These are phyloP conservation scores for Mellilla xanthometata DNA, from an alignment of 2,888 invertebrate genomes.

Conservation along the genomic window DNA sequence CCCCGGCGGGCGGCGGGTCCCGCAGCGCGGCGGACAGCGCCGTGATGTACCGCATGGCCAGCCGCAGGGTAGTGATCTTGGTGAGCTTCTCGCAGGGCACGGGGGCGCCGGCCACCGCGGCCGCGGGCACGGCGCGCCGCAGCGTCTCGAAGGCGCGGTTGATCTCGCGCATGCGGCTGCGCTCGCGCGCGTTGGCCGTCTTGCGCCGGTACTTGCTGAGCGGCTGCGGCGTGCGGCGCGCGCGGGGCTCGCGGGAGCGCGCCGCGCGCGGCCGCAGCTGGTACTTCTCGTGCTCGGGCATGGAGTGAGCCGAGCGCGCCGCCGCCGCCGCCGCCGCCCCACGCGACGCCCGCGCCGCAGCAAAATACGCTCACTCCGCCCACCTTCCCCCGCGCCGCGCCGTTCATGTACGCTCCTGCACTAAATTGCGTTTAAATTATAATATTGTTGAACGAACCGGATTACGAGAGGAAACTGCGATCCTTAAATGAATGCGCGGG, in stretches of 20 bases:
- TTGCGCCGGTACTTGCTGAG: slow-evolving; percentile 94
- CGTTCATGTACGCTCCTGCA: slow-evolving; percentile 69
- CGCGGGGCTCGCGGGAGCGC: slow-evolving; percentile 73
- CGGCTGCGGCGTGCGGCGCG: slow-evolving; percentile 86
- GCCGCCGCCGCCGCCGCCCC: slow-evolving; percentile 33
- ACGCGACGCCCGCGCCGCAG: slow-evolving; percentile 30
- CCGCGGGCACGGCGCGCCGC: slow-evolving; percentile 88
- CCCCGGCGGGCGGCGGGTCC: slow-evolving; percentile 53
- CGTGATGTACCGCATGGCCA: slow-evolving; percentile 94
- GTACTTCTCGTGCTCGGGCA: slow-evolving; percentile 81
- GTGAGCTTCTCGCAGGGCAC: slow-evolving; percentile 90
- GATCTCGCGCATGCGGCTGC: slow-evolving; percentile 94
- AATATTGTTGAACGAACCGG: slow-evolving; percentile 15
- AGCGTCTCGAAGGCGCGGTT: slow-evolving; percentile 94
- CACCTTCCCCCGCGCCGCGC: slow-evolving; percentile 56
- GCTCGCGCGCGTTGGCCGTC: slow-evolving; percentile 94
- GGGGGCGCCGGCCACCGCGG: slow-evolving; percentile 75
- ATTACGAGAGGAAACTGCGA: slow-evolving; percentile 12
- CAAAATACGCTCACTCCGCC: slow-evolving; percentile 74
- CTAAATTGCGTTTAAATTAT: slow-evolving; percentile 28
- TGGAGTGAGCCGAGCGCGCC: slow-evolving; percentile 55
- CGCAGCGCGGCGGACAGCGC: slow-evolving; percentile 87
- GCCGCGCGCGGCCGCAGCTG: slow-evolving; percentile 79
- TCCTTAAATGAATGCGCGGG: slow-evolving; percentile 5
- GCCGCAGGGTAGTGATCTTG: slow-evolving; percentile 92